Base-by-base conservation (phyloP, 2,888 invertebrate species). In the Ellobium chinense region DNA sequence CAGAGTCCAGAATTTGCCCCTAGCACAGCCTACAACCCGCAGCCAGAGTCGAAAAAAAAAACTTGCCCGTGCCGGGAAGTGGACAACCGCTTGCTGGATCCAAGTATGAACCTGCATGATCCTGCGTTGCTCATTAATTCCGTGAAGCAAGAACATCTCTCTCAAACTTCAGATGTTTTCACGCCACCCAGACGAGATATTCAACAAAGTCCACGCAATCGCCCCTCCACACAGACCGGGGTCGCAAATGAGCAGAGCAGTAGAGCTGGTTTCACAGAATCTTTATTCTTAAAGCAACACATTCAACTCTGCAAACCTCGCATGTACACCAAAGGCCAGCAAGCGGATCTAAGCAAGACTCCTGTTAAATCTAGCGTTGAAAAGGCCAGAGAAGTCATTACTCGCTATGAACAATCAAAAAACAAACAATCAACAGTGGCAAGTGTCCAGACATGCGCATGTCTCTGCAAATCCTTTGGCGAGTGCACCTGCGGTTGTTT, bases 11-110 rank as follows among this genome's bases (percentile, higher is more conserved):
- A 46, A 12, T n/a, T n/a, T n/a, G n/a, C n/a, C n/a, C n/a, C n/a
- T n/a, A n/a, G n/a, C n/a, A n/a, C n/a, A n/a, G n/a, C n/a, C n/a
- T 46, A 46, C 46, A 12, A 7, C 18, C 9, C 9, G 18, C 7
- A 46, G 18, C 9, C 18, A 7, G 21, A 69, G 7, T 21, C 29
- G 34, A 2, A 21, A n/a, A 34, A 9, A n/a, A 31, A 34, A 18
- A 24, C 7, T 31, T 56, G 54, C n/a, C n/a, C 12, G 2, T 3
- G 24, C 5, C 7, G 12, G 14, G 72, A 72, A 72, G 60, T 72
- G 5, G 72, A 72, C 27, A 72, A 72, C 36, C 58, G 72, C 5
- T 56, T 72, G 1, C 72, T 72, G 14, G 60, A 72, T 21, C 72
- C 72, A 29, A 36, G 36, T 37, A 72, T 58, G 36, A 60, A 60